Evolutionary conservation across 2,797 vertebrate genomes (phyloP), one percentile per base, ranked within the genome.

Genomic region (Myripristis murdjan): DNA sequence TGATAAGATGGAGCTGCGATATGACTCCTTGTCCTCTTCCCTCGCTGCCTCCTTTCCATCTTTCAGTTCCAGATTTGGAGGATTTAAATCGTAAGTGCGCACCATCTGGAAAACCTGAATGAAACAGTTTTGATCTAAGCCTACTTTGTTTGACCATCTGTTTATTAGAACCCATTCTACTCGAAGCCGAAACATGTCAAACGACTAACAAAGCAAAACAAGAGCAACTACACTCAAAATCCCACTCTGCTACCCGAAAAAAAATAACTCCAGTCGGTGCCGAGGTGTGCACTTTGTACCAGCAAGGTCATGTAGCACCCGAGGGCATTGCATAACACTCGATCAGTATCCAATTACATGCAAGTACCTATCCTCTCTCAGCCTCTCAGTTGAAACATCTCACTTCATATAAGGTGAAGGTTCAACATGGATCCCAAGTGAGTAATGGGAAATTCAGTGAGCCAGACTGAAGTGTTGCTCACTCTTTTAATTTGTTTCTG

Each of bases 1-100:
- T 70, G 63, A 81, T 55, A 67, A 68, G 54, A 57, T 48, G 10
- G 14, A 58, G 62, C 59, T 48, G 26, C 52, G 44, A 41, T 46
- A 10, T 43, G 10, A 16, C 9, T 48, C 11, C 22, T 11, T 33
- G 16, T 48, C 44, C 59, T 35, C 28, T 62, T 26, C 3, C 14
- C 10, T 8, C 35, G 8, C 49, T 59, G 35, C 58, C 61, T 47
- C 60, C 74, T 39, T 15, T 53, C 37, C 24, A 26, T 69, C 53
- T 8, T n/a, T 24, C 41, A 9, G 18, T 44, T 43, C 23, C 28
- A 20, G 23, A 59, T 46, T 60, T 3, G 20, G 44, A 20, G 15
- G 26, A 59, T 20, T 20, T 44, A 48, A 28, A 51, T 24, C 16
- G 16, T 20, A 57, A 31, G 57, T 24, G 39, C 37, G 67, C 41